Evolutionary conservation across 2,113 vertebrate species (phyloP), one percentile per base, ranked within the genome.

Genomic region (Xiphophorus hellerii): DNA sequence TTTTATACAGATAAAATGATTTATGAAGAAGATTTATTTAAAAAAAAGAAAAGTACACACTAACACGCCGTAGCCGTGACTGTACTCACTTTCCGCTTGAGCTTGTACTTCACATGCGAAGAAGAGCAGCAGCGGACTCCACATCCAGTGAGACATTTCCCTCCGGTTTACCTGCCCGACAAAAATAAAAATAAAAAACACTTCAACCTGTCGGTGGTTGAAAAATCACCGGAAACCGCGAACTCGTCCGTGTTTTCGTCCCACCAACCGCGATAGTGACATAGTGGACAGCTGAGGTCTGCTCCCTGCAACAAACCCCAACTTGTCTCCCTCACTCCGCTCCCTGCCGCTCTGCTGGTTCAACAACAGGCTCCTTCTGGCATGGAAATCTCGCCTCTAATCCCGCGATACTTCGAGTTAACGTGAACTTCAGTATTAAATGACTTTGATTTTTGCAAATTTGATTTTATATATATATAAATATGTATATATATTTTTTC

Each of bases 81-180:
- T 27, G 31, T 71, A 92, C 92, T 92, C 74, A 93, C 92, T 90
- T 86, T 92, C 89, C 12, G 69, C 85, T 78, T 92, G 92, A 22
- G 88, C 69, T 54, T 68, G 58, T 77, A 87, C 87, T 73, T 82
- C 30, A 63, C 31, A 3, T 29, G 39, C 15, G 20, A 17, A 58
- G 51, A n/a, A 25, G 33, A 63, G 48, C 25, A 86, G 69, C 15
- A 51, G 74, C 70, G 70, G 62, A 44, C 35, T 66, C 17, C 69
- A 71, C 22, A 66, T 29, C 85, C 85, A 71, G 1, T 29, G 42
- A 67, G 7, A 71, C 91, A 93, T 92, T 54, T 67, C 77, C 44
- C 62, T 73, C 64, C 1, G 60, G 33, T 73, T 66, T 20, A 5
- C 69, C 51, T 65, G 3, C 42, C 3, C 6, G 2, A 33, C 25